A percentile compares a stretch with the other conserved stretches of the same genome.
These are phyloP conservation scores for Gila orcuttii DNA, from an alignment of 2,113 vertebrate genomes.

Conservation along the genomic window DNA sequence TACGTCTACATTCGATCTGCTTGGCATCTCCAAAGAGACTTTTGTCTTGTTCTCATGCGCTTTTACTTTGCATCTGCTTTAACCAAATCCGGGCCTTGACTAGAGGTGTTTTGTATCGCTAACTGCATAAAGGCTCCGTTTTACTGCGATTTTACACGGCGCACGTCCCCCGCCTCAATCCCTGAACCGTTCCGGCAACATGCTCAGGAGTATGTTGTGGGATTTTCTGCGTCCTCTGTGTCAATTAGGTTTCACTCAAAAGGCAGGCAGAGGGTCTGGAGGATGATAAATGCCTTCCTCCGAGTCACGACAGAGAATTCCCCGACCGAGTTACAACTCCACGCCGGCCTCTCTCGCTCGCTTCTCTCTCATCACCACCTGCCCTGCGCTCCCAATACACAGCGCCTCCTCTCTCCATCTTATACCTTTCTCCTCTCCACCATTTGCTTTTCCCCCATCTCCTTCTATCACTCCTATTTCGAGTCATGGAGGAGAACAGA, in stretches of 20 bases:
- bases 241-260: conserved; percentile 67
- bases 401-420: neutral
- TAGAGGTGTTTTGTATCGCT: conserved; percentile 1
- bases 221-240: conserved; percentile 48
- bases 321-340: conserved; percentile 37
- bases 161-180: conserved; percentile 22
- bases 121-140: conserved; percentile 15
- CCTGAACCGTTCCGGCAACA: conserved; percentile 37
- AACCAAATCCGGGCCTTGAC: neutral
- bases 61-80: conserved; percentile 31
- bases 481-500: conserved; percentile 69
- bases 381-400: conserved; percentile 21
- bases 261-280: conserved; percentile 62
- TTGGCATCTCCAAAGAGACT: neutral
- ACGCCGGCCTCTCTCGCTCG: neutral
- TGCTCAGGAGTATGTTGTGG: conserved; percentile 46
- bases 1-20: neutral
- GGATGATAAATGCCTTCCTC: conserved; percentile 67
- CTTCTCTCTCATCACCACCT: conserved; percentile 24
- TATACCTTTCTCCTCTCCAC: conserved; percentile 26
- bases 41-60: neutral
- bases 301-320: conserved; percentile 42
- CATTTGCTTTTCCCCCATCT: conserved; percentile 40
- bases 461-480: conserved; percentile 56
- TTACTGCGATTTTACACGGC: conserved; percentile 15